Percentiles rank a stretch among this genome's conserved stretches.
Conservation (phyloP, 2,888 invertebrate species). For the Rhamnusium bicolor region DNA sequence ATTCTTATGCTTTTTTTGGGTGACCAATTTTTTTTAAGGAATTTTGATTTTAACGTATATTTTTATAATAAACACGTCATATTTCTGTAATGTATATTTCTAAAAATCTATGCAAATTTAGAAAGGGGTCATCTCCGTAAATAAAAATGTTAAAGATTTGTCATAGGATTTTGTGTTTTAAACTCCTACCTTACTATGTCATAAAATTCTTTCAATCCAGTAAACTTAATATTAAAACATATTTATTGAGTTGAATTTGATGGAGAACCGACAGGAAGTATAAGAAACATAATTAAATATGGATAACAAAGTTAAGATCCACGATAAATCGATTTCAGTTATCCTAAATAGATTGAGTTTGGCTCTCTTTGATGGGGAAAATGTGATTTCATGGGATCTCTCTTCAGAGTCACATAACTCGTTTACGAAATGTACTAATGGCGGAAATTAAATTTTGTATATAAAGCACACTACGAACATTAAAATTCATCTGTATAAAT, state of each 20-base stretch:
- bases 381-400: not conserved
- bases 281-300: not conserved
- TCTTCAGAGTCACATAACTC: not conserved
- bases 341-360: not conserved
- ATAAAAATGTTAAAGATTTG: too few relatives aligned
- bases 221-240: not conserved
- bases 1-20: too few relatives aligned
- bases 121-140: too few relatives aligned
- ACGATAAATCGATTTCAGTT: not conserved
- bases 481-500: too few relatives aligned
- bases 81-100: too few relatives aligned
- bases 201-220: not conserved
- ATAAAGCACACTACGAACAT: not conserved
- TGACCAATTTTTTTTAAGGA: too few relatives aligned
- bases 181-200: not conserved
- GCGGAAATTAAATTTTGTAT: conserved; percentile 10
- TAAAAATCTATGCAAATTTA: too few relatives aligned
- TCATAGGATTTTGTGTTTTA: too few relatives aligned
- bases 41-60: too few relatives aligned
- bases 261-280: not conserved
- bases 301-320: not conserved
- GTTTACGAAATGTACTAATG: not conserved
- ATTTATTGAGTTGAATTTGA: not conserved
- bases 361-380: not conserved
- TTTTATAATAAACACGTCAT: too few relatives aligned